Percentiles rank a stretch among this genome's conserved stretches.
Conservation (phyloP, 1,140 invertebrate genomes). For the Psilanteris sp. region DNA sequence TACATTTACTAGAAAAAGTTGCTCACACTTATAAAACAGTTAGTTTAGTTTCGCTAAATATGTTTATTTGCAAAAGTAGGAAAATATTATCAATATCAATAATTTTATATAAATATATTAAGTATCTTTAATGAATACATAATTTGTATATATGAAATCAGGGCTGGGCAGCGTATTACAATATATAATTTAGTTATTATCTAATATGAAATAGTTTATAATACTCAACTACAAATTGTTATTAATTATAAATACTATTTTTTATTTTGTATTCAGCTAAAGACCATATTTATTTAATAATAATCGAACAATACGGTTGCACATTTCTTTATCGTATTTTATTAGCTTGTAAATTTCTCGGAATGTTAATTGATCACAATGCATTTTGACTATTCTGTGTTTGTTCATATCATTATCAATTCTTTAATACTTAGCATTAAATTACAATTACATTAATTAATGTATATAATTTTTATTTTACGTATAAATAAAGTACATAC, state of each 20-base stretch:
- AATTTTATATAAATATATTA: conserved; percentile 22
- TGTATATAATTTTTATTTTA: conserved; percentile 7
- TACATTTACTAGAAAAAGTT: too few relatives aligned
- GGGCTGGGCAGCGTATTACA: conserved; percentile 26
- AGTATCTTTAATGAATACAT: conserved; percentile 21
- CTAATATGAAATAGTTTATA: conserved; percentile 10
- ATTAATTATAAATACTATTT: conserved; percentile 32
- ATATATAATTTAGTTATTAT: conserved; percentile 23
- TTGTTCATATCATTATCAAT: conserved; percentile 3
- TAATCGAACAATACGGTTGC: conserved; percentile 30
- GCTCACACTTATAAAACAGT: too few relatives aligned
- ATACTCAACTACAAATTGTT: conserved; percentile 25
- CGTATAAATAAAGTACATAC: conserved; percentile 27
- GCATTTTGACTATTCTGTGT: conserved; percentile 45
- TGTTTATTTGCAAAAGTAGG: conserved; percentile 51
- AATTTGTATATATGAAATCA: conserved; percentile 34
- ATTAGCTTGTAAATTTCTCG: conserved; percentile 35
- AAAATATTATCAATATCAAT: conserved; percentile 52
- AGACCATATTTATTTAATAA: conserved; percentile 27
- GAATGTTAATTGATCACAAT: conserved; percentile 50
- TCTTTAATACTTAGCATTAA: conserved; percentile 6
- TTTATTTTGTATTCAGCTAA: conserved; percentile 10
- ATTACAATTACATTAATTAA: too few relatives aligned
- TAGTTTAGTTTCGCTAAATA: conserved; percentile 34
- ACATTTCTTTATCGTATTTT: conserved; percentile 5